Base-by-base conservation (phyloP, 2,888 invertebrate species). In the Synanthedon tipuliformis region DNA sequence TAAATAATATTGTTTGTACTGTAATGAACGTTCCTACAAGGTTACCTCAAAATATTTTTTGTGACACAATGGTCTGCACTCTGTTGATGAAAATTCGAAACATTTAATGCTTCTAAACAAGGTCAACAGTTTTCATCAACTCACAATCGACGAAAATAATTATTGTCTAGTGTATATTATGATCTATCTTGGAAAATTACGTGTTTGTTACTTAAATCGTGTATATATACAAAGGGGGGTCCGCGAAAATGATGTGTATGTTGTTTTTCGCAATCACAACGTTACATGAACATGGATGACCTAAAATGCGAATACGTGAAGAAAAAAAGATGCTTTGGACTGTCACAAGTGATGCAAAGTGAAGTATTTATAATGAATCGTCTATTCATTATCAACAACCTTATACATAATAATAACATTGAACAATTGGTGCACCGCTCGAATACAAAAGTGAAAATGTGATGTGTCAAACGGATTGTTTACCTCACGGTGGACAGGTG, bases 241-340 rank as follows among this genome's bases (percentile, higher is more conserved):
- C 77, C 72, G 84, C 82, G 77, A 86, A 86, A 85, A 87, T 86
- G 86, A 81, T 82, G 73, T 75, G 75, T 82, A 81, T 82, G 78
- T 84, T 85, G 84, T 86, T 86, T 86, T 87, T 87, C 86, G 87
- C 85, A 86, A 86, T 85, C 87, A 86, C 85, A 87, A 84, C 87
- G 85, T 87, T 88, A 87, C 87, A 86, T 86, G 88, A 88, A 87
- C 87, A 87, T 87, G 87, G 88, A 85, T 88, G 88, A 88, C 88
- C 88, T 88, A 87, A 87, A 88, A 88, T 88, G 84, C 81, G 86
- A 85, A 84, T 85, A 85, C 81, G 81, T 81, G 73, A 84, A 87
- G 84, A 85, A 80, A 85, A 78, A 84, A 85, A 81, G 81, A 85
- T 84, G 83, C 82, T 81, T 78, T 75, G 74, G 73, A 80, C 78